Base-by-base conservation (phyloP, 2,888 invertebrate genomes). In the Eledona agricola region DNA sequence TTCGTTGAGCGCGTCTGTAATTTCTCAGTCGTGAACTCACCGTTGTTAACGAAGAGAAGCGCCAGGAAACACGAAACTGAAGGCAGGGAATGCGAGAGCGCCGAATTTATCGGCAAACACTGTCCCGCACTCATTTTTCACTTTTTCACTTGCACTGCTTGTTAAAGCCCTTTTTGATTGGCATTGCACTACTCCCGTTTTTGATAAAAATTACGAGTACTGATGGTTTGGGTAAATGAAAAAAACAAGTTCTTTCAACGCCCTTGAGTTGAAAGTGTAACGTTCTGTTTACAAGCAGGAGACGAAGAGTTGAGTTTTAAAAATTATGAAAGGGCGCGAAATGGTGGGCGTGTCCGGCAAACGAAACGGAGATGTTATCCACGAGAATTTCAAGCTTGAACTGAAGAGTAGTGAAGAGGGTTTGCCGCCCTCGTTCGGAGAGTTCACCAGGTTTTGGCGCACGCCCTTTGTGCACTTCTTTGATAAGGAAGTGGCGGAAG, bases 351-450 rank as follows among this genome's bases (percentile, higher is more conserved):
- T 61, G 59, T 58, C 61, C 23, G 20, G 19, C 25, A 17, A 22
- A 20, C 26, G 42, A 40, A 28, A 42, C 38, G 37, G 49, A 40
- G 35, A 37, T 32, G 22, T 23, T 50, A 34, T 7, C 40, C 23
- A 28, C 40, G 37, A 26, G 31, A 49, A 45, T 26, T 50, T 31
- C 38, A 29, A 49, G 45, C 45, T 42, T 43, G 46, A 38, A 58
- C 61, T 53, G 51, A 55, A n/a, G n/a, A n/a, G n/a, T n/a, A n/a
- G n/a, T n/a, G n/a, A 59, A 60, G 58, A 58, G 57, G 53, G 61
- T 61, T 59, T 59, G 58, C 57, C 59, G 59, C 51, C 55, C 35
- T 54, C 57, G 51, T 52, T 20, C n/a, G n/a, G 28, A 25, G 40
- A 40, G 13, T 50, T 42, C 53, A 54, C 50, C 58, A 55, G 57